These are phyloP conservation scores for Tromatobia lineatoria DNA, from an alignment of 2,888 invertebrate species.

Conservation along the genomic window DNA sequence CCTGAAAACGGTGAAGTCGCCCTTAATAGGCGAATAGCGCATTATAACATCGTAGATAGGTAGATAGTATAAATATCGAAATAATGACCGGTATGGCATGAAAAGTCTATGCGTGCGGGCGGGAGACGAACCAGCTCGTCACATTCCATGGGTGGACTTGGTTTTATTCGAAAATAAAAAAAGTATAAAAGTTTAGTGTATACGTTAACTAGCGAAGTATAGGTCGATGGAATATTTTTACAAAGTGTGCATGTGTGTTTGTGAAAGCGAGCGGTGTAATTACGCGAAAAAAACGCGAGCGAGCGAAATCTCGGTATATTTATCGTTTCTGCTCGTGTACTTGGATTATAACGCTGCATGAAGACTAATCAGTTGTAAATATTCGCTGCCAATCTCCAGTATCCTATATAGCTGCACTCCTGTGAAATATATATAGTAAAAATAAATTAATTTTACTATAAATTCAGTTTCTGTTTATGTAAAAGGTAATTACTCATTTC, in stretches of 20 bases:
- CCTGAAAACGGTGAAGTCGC: too few species aligned
- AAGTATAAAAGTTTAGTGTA: conserved; percentile 91
- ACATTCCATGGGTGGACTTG: conserved; percentile 55
- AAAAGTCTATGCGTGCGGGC: conserved; percentile 25
- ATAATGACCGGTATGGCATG: conserved; percentile 29
- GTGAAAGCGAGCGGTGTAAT: conserved; percentile 32
- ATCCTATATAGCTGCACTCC: conserved; percentile 92
- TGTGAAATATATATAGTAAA: conserved; percentile 81
- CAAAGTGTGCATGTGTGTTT: conserved; percentile 48
- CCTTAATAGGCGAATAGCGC: conserved; percentile 30
- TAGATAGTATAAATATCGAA: conserved; percentile 49
- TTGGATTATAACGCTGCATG: conserved; percentile 88
- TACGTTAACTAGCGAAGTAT: conserved; percentile 92
- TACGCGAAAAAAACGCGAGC: conserved; percentile 25
- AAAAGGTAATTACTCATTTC: not conserved
- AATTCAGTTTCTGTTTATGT: not conserved
- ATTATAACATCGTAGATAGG: conserved; percentile 45
- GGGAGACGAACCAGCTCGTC: conserved; percentile 30
- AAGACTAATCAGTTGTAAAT: conserved; percentile 93
- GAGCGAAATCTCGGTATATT: conserved; percentile 23
- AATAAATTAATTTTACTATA: conserved; percentile 59
- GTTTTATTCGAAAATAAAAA: conserved; percentile 43
- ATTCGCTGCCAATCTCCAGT: conserved; percentile 96
- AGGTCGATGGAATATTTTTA: conserved; percentile 65
- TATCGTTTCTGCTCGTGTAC: conserved; percentile 14